Evolutionary conservation across 2,113 vertebrate genomes (phyloP), one percentile per base, ranked within the genome.

Genomic region (Xyrauchen texanus): DNA sequence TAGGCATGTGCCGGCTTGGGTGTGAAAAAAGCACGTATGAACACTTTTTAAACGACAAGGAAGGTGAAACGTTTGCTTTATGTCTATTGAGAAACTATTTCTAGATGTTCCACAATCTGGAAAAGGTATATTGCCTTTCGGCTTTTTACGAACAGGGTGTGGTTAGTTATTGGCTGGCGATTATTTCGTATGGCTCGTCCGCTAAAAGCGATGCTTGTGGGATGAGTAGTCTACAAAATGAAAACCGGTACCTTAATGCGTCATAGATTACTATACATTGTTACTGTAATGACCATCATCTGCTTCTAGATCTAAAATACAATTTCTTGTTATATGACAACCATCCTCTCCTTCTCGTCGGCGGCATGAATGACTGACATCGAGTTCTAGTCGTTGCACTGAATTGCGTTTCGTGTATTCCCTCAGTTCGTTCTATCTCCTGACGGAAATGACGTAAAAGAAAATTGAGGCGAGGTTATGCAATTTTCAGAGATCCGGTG

Each of bases 361-460:
- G 21, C 21, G 21, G 15, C 53, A 15, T 72, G 42, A 60, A 72
- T 16, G 42, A 72, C 69, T 71, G 69, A 11, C 8, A 49, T 53
- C 21, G 51, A 55, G 68, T 7, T 0, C 55, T 46, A n/a, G 21
- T 42, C 10, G 5, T 15, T 34, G 53, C 16, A 64, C n/a, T 55
- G 9, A 34, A 3, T 34, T 34, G 21, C 21, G 21, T 34, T 34
- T 34, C 21, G 1, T 34, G 21, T 34, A 34, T 3, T 34, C 21
- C 21, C 21, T 34, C 21, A 21, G 58, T 68, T 60, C 10, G 34
- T 45, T 49, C 47, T 49, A 49, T 49, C 34, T 58, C 58, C 8
- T 63, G 61, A 64, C 70, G 81, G 77, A 71, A 80, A 66, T 85
- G 72, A 80, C 21, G 21, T 34, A 34, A 34, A 34, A 42, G 9